Evolutionary conservation across 2,113 vertebrate genomes (phyloP).

Genomic region (Myiopsitta monachus): DNA sequence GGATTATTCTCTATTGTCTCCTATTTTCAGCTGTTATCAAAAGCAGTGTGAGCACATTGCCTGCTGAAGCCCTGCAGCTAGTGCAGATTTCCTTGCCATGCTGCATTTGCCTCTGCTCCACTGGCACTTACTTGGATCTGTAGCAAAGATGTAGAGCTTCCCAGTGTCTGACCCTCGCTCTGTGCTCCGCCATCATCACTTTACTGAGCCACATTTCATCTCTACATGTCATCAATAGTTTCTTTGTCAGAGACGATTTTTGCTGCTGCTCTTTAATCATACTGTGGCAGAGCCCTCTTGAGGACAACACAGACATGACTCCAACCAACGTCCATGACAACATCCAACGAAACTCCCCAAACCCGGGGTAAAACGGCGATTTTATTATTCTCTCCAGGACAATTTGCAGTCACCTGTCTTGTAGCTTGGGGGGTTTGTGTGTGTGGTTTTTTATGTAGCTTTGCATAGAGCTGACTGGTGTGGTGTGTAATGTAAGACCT

Average conservation of each 20-base stretch:
- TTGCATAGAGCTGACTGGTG: background rate
- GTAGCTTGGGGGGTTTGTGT: background rate
- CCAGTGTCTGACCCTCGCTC: accelerated
- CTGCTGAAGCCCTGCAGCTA: background rate
- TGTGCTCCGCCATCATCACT: accelerated
- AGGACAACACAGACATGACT: background rate
- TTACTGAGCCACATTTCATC: accelerated
- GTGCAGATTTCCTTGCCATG: background rate
- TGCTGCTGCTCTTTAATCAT: background rate
- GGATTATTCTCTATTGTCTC: background rate
- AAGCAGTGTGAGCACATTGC: background rate
- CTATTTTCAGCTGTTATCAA: background rate
- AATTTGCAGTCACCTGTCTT: background rate
- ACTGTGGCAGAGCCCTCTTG: conserved; percentile 42
- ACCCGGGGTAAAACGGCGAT: accelerated
- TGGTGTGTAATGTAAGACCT: accelerated
- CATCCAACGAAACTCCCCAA: background rate
- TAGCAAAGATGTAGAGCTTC: background rate
- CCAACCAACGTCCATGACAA: background rate
- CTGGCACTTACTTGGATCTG: background rate
- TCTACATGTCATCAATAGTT: background rate
- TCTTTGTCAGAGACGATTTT: background rate
- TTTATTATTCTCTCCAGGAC: background rate
- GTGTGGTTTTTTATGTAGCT: background rate
- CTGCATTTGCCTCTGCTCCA: background rate